Conservation (phyloP, 1,140 invertebrate genomes). For the Scaptomyza montana region DNA sequence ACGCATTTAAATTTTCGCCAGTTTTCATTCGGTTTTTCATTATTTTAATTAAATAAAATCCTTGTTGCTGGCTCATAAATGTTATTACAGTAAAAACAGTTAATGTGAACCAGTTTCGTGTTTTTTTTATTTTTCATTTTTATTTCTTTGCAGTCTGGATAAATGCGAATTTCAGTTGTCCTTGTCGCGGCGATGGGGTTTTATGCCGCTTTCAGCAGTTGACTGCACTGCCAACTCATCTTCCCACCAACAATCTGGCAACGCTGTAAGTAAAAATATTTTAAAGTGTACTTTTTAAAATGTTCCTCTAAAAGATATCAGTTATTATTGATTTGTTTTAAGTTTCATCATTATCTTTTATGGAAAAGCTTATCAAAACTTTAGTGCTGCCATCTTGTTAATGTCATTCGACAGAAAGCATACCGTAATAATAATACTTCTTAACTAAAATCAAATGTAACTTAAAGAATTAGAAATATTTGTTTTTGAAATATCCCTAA, state of each 20-base stretch:
- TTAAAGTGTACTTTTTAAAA: too few species aligned
- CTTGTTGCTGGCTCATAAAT: constrained; percentile 21
- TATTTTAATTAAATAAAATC: constrained; percentile 26
- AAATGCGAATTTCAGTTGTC: constrained; percentile 71
- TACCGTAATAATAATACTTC: too few species aligned
- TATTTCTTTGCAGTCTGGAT: constrained; percentile 52
- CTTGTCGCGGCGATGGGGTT: constrained; percentile 74
- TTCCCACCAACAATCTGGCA: constrained; percentile 57
- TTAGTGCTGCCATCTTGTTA: too few species aligned
- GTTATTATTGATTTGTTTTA: too few species aligned
- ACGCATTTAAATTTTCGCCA: constrained; percentile 30
- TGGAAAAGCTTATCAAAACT: too few species aligned
- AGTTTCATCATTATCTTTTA: too few species aligned
- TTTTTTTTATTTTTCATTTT: neutral
- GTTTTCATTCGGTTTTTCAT: constrained; percentile 9
- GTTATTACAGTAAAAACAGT: constrained; percentile 14
- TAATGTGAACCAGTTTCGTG: constrained; percentile 9
- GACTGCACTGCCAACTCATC: constrained; percentile 53
- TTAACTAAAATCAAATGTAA: too few species aligned
- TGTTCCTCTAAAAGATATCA: too few species aligned
- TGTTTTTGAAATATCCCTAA: too few species aligned
- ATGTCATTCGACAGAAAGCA: too few species aligned
- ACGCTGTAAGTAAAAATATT: constrained; percentile 68
- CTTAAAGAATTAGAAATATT: too few species aligned
- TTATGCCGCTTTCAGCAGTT: constrained; percentile 73